Evolutionary conservation across 2,888 invertebrate genomes (phyloP), one percentile per base, ranked within the genome.

Genomic region (Drosophila heteroneura): DNA sequence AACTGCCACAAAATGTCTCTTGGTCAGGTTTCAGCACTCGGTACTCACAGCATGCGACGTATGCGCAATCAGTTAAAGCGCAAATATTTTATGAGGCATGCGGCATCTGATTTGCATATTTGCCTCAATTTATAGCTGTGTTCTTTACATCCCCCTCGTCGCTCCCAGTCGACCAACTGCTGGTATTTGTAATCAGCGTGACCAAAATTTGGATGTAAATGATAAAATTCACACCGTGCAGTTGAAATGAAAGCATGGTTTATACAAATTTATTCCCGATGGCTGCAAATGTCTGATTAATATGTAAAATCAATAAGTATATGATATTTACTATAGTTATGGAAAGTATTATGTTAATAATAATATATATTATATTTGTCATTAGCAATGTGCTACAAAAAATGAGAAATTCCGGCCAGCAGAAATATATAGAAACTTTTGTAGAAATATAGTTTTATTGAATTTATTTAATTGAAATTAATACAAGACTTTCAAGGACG

Each of bases 61-160:
- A 79, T 85, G 74, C 85, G 83, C 83, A 83, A 83, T 83, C 83
- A 85, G 85, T 81, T 80, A 85, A 84, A 82, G 77, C 84, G 76
- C 80, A 83, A 83, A 83, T 83, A 83, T 84, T 83, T 83, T 83
- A 83, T 83, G 83, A 82, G 83, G 72, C 84, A 78, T 81, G 84
- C 84, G 83, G 82, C 81, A 81, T 73, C 85, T 85, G 82, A 84
- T 83, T 83, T 83, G 83, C 85, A 83, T 84, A 83, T 82, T 85
- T 83, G 70, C 74, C 57, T 19, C 49, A 80, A 80, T 82, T 82
- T 80, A 81, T 82, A 51, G 75, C 78, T 44, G 30, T 53, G 32
- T 39, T 66, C 77, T 59, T 37, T 59, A 49, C 47, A 16, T 28
- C 32, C 53, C 33, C 28, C 53, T 19, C 9, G 6, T 1, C 14